A percentile compares a stretch with the other conserved stretches of the same genome.
Evolutionary conservation across 2,888 invertebrate species (phyloP).

Genomic region (Apantesis nais): DNA sequence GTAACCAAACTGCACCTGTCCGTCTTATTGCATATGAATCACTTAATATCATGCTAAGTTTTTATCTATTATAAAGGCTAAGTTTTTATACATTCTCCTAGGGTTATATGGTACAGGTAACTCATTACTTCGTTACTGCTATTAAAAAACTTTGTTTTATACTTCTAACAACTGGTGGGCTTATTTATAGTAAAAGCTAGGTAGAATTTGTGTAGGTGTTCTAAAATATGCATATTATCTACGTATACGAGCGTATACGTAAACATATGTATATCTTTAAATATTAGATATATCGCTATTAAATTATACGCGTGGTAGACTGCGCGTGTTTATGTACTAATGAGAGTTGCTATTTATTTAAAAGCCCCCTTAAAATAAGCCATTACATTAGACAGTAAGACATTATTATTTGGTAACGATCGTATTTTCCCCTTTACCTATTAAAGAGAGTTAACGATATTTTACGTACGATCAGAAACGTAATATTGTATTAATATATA

Average conservation of each 20-base stretch:
- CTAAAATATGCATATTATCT: too few relatives aligned
- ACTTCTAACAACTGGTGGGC: background rate
- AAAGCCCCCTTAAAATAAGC: background rate
- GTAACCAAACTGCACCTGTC: too few relatives aligned
- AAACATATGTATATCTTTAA: too few relatives aligned
- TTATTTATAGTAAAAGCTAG: too few relatives aligned
- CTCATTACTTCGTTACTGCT: too few relatives aligned
- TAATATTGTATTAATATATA: background rate
- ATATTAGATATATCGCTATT: too few relatives aligned
- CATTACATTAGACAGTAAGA: background rate
- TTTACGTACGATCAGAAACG: background rate
- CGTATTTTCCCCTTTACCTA: background rate
- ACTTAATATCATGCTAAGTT: background rate
- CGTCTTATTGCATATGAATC: too few relatives aligned
- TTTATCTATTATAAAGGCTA: background rate
- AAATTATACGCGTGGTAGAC: too few relatives aligned
- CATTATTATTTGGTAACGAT: background rate
- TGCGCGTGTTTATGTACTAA: background rate
- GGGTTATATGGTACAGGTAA: background rate
- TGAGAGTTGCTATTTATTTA: background rate
- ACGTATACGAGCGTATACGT: too few relatives aligned
- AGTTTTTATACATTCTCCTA: background rate
- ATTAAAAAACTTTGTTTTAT: background rate
- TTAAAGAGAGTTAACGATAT: background rate
- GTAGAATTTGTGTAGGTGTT: too few relatives aligned